Evolutionary conservation across 2,888 invertebrate species (phyloP).

Genomic region (Loripinus fragilis): DNA sequence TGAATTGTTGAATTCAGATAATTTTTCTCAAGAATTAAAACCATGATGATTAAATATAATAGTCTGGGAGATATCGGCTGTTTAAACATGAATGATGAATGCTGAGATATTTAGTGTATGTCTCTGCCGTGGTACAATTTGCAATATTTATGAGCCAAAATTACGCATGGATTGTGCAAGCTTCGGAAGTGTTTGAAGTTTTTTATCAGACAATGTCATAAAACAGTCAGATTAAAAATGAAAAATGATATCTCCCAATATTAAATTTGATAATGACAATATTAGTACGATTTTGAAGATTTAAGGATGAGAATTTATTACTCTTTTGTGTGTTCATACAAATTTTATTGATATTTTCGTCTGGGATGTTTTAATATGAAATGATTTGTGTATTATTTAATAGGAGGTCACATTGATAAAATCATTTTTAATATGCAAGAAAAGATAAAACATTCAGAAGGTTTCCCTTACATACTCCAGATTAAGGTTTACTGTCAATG

Average conservation of each 20-base stretch:
- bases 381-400: slow-evolving; percentile 21
- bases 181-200: neutral
- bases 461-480: too few species aligned
- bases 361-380: slow-evolving; percentile 12
- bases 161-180: slow-evolving; percentile 13
- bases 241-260: slow-evolving; percentile 38
- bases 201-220: slow-evolving; percentile 44
- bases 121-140: neutral
- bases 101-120: slow-evolving; percentile 51
- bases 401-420: neutral
- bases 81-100: slow-evolving; percentile 59
- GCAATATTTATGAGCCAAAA: neutral
- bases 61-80: slow-evolving; percentile 49
- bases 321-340: slow-evolving; percentile 9
- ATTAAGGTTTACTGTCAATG: too few species aligned
- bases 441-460: neutral
- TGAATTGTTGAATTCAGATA: slow-evolving; percentile 47
- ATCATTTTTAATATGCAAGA: slow-evolving; percentile 18
- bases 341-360: slow-evolving; percentile 15
- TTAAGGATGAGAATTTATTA: slow-evolving; percentile 35
- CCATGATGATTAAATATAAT: slow-evolving; percentile 59
- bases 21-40: slow-evolving; percentile 37
- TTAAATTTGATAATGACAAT: slow-evolving; percentile 19
- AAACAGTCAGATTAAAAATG: slow-evolving; percentile 34
- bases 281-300: slow-evolving; percentile 41